Evolutionary conservation across 2,888 invertebrate genomes (phyloP).

Genomic region (Candidula unifasciata): DNA sequence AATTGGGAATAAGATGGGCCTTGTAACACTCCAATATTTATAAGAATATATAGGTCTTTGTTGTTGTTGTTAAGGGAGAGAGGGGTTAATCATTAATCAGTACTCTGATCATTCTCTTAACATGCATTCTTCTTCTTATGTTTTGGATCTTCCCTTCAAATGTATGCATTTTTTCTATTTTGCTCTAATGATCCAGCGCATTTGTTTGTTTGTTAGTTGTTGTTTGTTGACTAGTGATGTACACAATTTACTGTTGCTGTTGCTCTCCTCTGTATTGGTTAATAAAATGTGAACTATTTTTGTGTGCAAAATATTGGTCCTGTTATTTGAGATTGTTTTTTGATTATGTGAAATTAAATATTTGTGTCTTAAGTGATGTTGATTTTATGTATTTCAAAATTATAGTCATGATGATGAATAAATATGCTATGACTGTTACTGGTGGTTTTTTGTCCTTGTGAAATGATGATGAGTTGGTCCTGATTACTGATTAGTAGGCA

Average conservation of each 20-base stretch:
- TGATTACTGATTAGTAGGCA: too few relatives aligned
- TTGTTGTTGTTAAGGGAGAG: neutral
- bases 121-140: neutral
- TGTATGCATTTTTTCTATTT: neutral
- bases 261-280: neutral
- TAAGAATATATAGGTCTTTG: neutral
- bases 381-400: neutral
- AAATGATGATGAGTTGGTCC: too few relatives aligned
- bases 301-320: neutral
- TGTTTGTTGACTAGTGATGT: neutral
- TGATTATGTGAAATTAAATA: neutral
- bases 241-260: too few relatives aligned
- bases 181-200: neutral
- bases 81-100: neutral
- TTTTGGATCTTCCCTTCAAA: neutral
- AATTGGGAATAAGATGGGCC: neutral
- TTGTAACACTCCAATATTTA: neutral
- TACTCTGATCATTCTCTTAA: neutral
- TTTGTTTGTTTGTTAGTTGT: neutral
- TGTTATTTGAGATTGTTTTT: neutral
- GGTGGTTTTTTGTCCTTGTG: neutral
- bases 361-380: neutral
- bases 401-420: constrained; percentile 9
- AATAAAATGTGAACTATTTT: neutral
- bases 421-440: neutral